phyloP scores from a whole-genome alignment of 2,113 vertebrate species.

The Smithornis capensis region DNA sequence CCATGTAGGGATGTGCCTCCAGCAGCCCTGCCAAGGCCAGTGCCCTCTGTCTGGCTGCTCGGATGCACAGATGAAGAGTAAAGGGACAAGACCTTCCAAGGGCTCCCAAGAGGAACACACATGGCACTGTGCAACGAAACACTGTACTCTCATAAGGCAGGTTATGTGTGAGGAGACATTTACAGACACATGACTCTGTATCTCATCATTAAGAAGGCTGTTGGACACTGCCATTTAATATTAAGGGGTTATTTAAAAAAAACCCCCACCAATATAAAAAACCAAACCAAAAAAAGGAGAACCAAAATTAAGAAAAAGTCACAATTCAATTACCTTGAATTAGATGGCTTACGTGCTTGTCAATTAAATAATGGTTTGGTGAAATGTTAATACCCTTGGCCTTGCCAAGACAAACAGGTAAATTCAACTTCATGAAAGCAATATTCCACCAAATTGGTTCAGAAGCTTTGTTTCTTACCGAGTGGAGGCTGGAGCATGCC shows the following conservation, averaged over 20 bases:
- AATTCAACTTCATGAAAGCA: neutral
- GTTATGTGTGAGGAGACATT: neutral
- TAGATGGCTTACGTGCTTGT: neutral
- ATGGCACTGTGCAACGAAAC: neutral
- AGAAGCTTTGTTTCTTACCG: constrained; percentile 74
- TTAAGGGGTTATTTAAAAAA: neutral
- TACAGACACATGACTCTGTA: neutral
- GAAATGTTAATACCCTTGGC: neutral
- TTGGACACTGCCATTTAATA: neutral
- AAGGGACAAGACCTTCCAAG: fast-evolving
- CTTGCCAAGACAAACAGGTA: neutral
- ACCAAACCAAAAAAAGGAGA: neutral
- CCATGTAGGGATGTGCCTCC: neutral
- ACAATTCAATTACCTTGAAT: neutral
- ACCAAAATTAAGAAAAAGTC: neutral
- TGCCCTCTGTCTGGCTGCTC: neutral
- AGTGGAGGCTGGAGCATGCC: constrained; percentile 95
- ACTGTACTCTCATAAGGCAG: fast-evolving
- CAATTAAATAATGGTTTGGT: neutral
- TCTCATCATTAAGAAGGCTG: neutral
- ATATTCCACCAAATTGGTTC: neutral
- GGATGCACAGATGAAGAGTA: neutral
- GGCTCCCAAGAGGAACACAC: neutral
- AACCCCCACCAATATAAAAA: neutral
- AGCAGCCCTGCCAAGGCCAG: fast-evolving